Evolutionary conservation across 2,888 invertebrate genomes (phyloP).

Genomic region (Lasius fuliginosus): DNA sequence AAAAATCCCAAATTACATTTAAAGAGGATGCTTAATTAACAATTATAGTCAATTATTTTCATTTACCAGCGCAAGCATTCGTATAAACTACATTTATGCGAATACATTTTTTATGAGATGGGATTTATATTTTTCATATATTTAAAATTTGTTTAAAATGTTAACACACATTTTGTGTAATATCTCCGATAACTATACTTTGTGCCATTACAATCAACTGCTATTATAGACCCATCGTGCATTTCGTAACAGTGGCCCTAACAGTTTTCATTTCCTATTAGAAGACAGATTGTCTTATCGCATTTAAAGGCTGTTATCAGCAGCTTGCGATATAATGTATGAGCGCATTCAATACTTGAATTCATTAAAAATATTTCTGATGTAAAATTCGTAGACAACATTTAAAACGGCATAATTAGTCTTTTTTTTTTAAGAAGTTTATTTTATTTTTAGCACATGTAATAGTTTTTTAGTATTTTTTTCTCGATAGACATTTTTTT

Average conservation of each 20-base stretch:
- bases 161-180: not conserved
- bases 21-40: not conserved
- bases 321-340: not conserved
- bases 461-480: not conserved
- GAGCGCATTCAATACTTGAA: not conserved
- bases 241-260: constrained; percentile 2
- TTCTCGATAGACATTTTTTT: not conserved
- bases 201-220: not conserved
- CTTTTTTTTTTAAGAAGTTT: not conserved
- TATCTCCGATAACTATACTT: not conserved
- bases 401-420: not conserved
- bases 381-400: not conserved
- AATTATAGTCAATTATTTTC: not conserved
- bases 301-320: not conserved
- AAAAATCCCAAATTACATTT: not conserved
- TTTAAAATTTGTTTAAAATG: not conserved
- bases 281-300: constrained; percentile 12
- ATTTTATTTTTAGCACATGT: not conserved
- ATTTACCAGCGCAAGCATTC: not conserved
- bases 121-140: not conserved
- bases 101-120: constrained; percentile 9
- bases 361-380: not conserved
- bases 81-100: not conserved
- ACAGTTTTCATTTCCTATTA: not conserved
- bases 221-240: not conserved